Conservation (phyloP, 2,888 invertebrate species). For the Branchinecta sandiegonensis region DNA sequence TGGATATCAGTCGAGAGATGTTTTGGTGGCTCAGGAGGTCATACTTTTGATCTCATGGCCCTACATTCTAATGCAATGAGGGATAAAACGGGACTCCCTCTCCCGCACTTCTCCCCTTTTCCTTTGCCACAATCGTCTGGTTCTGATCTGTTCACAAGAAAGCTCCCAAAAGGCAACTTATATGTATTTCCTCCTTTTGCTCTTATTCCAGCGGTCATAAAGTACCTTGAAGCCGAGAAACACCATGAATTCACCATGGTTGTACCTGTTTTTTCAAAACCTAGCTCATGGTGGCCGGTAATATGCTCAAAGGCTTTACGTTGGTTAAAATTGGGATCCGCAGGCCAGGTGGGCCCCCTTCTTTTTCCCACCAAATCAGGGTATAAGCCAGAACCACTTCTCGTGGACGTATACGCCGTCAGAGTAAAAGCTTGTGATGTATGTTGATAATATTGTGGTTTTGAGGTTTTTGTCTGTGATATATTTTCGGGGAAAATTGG, state of each 20-base stretch:
- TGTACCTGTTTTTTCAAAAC: not conserved
- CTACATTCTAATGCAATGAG: not conserved
- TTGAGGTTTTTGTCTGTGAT: too few species aligned
- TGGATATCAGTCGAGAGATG: not conserved
- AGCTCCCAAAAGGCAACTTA: not conserved
- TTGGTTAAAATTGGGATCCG: not conserved
- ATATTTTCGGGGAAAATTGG: too few species aligned
- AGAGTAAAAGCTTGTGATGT: not conserved
- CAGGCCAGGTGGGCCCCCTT: not conserved
- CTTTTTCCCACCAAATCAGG: not conserved
- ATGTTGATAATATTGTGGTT: too few species aligned
- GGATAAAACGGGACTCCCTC: not conserved
- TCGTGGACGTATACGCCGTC: not conserved
- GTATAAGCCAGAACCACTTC: not conserved
- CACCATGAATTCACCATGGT: not conserved
- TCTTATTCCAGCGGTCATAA: not conserved
- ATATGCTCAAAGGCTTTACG: not conserved
- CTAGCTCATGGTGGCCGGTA: not conserved
- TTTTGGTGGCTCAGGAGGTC: not conserved
- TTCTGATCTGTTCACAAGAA: not conserved
- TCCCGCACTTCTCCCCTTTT: not conserved
- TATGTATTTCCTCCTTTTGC: slow-evolving; percentile 3
- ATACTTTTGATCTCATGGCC: not conserved
- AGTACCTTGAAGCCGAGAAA: not conserved
- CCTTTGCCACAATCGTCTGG: not conserved